phyloP scores from a whole-genome alignment of 2,113 vertebrate genomes.

The Trinectes maculatus region DNA sequence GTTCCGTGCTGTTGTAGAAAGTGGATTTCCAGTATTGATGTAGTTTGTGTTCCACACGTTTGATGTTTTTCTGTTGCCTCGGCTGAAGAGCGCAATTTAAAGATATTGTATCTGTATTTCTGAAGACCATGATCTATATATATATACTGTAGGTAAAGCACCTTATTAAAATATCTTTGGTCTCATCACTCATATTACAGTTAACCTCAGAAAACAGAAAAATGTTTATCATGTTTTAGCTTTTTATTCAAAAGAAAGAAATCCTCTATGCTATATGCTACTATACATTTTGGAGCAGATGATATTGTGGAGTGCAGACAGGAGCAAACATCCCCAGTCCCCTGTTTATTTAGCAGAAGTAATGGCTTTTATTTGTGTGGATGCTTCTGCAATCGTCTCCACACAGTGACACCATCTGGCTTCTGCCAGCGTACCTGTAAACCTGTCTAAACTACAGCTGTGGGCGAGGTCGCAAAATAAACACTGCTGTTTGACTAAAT shows the following conservation, averaged over 20 bases:
- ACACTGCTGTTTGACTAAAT: not conserved
- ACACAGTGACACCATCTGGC: constrained; percentile 65
- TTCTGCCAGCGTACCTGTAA: constrained; percentile 46
- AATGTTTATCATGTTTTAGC: not conserved
- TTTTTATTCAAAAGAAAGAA: constrained; percentile 2
- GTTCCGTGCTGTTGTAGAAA: not conserved
- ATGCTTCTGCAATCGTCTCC: constrained; percentile 36
- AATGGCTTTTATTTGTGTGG: constrained; percentile 61
- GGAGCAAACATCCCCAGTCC: not conserved
- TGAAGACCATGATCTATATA: not conserved
- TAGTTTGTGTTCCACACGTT: not conserved
- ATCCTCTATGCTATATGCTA: not conserved
- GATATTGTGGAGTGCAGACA: no score
- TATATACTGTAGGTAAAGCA: no score
- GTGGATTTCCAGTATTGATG: not conserved
- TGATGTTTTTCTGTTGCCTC: not conserved
- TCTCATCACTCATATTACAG: no score
- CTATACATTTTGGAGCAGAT: not conserved
- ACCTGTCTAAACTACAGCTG: constrained; percentile 19
- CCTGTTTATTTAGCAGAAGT: constrained; percentile 70
- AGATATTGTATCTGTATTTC: not conserved
- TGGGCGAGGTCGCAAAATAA: constrained; percentile 19
- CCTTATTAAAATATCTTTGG: no score
- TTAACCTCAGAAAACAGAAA: not conserved
- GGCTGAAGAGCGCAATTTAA: no score